Evolutionary conservation across 1,140 invertebrate species (phyloP).

Genomic region (Eufriesea mexicana): DNA sequence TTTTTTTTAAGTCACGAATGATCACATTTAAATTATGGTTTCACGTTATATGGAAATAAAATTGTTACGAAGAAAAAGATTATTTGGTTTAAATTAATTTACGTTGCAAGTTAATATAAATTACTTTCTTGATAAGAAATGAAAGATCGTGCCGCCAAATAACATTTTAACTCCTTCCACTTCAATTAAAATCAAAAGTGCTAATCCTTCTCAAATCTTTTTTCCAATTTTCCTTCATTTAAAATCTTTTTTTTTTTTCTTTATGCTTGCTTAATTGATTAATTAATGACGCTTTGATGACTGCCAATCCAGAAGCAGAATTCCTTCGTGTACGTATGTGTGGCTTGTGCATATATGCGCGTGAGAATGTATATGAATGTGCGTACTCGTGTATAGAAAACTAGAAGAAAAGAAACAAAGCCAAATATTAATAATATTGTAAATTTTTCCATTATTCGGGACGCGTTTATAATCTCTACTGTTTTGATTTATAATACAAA

Average conservation of each 20-base stretch:
- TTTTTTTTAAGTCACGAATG: not conserved
- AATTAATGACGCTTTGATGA: constrained; percentile 41
- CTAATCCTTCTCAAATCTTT: not conserved
- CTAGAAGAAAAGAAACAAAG: constrained; percentile 14
- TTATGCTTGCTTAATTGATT: constrained; percentile 11
- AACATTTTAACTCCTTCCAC: not conserved
- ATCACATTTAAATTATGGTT: not conserved
- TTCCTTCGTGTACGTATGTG: constrained; percentile 27
- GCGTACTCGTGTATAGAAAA: constrained; percentile 12
- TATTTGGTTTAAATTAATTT: not conserved
- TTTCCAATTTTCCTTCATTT: not conserved
- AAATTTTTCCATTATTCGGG: constrained; percentile 32
- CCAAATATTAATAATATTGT: constrained; percentile 38
- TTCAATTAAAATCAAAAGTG: not conserved
- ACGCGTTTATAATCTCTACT: constrained; percentile 6
- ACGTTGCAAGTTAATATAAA: not conserved
- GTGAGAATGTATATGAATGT: constrained; percentile 4
- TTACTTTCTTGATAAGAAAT: not conserved
- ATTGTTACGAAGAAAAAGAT: not conserved
- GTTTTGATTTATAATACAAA: not conserved
- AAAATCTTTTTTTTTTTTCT: not conserved
- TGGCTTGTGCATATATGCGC: constrained; percentile 7
- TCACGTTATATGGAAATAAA: not conserved
- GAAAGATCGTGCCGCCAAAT: not conserved
- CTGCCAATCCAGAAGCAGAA: constrained; percentile 60